Evolutionary conservation across 64 coral and sea anemone genomes (phyloP).

Genomic region (Actinia tenebrosa): DNA sequence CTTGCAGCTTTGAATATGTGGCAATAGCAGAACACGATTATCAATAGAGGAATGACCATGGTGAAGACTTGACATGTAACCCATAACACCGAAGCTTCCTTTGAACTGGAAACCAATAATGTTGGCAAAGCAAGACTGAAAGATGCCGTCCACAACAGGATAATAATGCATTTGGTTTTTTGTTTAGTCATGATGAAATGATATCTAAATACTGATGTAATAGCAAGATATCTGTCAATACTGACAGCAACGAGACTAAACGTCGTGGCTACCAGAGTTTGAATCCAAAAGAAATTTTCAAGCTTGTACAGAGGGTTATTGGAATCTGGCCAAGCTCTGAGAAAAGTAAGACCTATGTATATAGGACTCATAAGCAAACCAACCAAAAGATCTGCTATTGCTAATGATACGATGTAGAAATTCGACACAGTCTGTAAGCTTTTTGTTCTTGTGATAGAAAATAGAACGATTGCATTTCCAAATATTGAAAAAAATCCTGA

Average conservation of each 20-base stretch:
- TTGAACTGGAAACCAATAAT: neutral
- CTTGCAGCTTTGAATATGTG: slow-evolving; percentile 38
- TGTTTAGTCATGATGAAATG: slow-evolving; percentile 18
- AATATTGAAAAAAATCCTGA: slow-evolving; percentile 13
- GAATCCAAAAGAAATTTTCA: slow-evolving; percentile 67
- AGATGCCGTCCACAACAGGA: slow-evolving; percentile 14
- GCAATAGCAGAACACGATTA: slow-evolving; percentile 47
- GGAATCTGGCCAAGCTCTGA: neutral
- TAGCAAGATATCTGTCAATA: slow-evolving; percentile 35
- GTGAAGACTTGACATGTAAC: slow-evolving; percentile 15
- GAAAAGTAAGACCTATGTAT: slow-evolving; percentile 19
- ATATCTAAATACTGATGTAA: slow-evolving; percentile 29
- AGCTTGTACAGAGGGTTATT: slow-evolving; percentile 29
- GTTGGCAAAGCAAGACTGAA: neutral
- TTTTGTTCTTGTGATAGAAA: slow-evolving; percentile 46
- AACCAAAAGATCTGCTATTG: slow-evolving; percentile 42
- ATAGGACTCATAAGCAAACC: slow-evolving; percentile 38
- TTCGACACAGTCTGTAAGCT: slow-evolving; percentile 44
- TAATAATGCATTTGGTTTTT: neutral
- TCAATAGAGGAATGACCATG: slow-evolving; percentile 29
- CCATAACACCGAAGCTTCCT: slow-evolving; percentile 26
- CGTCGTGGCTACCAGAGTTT: slow-evolving; percentile 46
- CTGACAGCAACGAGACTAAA: slow-evolving; percentile 41
- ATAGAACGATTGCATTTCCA: slow-evolving; percentile 50
- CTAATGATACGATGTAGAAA: slow-evolving; percentile 57